Evolutionary conservation across 2,888 invertebrate genomes (phyloP), one percentile per base, ranked within the genome.

Genomic region (Meloe dianella): DNA sequence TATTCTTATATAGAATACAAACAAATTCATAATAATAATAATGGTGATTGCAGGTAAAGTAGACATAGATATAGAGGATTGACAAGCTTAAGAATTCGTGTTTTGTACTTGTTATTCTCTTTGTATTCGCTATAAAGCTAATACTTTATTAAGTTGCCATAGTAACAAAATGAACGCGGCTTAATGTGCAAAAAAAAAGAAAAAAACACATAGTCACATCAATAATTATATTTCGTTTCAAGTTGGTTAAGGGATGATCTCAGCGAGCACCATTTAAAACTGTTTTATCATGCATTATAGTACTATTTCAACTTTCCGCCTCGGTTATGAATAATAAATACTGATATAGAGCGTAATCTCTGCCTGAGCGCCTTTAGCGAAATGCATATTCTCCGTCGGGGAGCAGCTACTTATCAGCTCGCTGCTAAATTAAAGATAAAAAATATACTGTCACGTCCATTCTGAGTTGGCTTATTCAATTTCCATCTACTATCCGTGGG

Each of bases 351-450:
- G 77, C 79, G 81, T 81, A 82, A 82, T 81, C 81, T 80, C 76
- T 66, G 77, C 75, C 75, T 72, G 74, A 75, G 75, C 77, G 75
- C 75, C 77, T 79, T 77, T 75, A 78, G 77, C 77, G 77, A 75
- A 80, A 81, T 81, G 82, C 82, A 82, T 80, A 82, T 81, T 82
- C 80, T 77, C 73, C 73, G 74, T 71, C 77, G 75, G 74, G 74
- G 74, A 75, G 73, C 72, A 72, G 75, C 76, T 79, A 81, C 82
- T 83, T 83, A 83, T 83, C 83, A 83, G 80, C 74, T 73, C 75
- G 75, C 80, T 81, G 81, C 82, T 83, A 83, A 83, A 83, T 83
- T 83, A 83, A 82, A 83, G 83, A 83, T 83, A 83, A 83, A 83
- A 81, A 81, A 82, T 83, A 83, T 80, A 82, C 82, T 81, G 82